Evolutionary conservation across 53 echinoderm and acorn worm species (phyloP), one percentile per base, ranked within the genome.

Genomic region (Astropecten irregularis): DNA sequence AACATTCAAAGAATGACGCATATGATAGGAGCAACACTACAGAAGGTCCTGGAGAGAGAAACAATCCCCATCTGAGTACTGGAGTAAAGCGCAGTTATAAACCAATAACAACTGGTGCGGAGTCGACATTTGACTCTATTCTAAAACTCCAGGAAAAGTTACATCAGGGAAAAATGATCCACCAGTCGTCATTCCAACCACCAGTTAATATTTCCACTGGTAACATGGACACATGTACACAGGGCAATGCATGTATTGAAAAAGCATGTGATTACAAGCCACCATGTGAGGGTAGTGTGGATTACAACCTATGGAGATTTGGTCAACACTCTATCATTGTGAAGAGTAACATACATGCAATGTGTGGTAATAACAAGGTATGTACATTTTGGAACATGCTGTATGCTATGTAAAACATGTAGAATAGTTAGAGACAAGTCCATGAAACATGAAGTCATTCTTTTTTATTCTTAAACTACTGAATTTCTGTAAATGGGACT

Each of bases 271-370:
- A 53, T 25, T 85, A 76, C 40, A 36, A 35, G 65, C 9, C 15
- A 3, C 60, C 77, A 10, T 11, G 28, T 18, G 54, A 68, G 40
- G 90, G 81, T 19, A 79, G 77, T 56, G 63, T 69, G 26, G 57
- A 36, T 15, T 90, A 90, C 59, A 76, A 49, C 40, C 37, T 90
- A 29, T 90, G 90, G 90, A 85, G 30, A 44, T 85, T 85, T 52
- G 90, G 90, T 9, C 59, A 62, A 37, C 68, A 85, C 40, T 68
- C 38, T 5, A 13, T 90, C n/a, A 19, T 90, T 14, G 61, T 90
- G 5, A 85, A 50, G 23, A 70, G 69, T 13, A 61, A 13, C 46
- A 61, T 79, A 30, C 37, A 90, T 85, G 90, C 85, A 18, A 40
- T 49, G 4, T 42, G 42, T 32, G 30, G 9, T 4, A 56, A 30